phyloP scores from a whole-genome alignment of 2,113 vertebrate species.

The Ctenomys sociabilis region DNA sequence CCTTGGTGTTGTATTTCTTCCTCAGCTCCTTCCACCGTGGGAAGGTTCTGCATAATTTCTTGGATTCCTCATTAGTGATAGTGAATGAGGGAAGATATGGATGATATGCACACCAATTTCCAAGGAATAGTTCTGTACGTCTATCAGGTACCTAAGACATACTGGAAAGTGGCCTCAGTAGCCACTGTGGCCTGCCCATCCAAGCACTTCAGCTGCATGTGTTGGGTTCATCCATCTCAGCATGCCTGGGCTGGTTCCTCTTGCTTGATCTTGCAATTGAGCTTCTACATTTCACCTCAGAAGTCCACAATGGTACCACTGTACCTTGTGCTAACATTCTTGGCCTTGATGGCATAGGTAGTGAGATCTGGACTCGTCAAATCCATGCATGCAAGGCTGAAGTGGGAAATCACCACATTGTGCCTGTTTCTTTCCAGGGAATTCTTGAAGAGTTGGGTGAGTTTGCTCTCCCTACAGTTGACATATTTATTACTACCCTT shows the following conservation, averaged over 20 bases:
- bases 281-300: conserved; percentile 90
- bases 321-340: conserved; percentile 93
- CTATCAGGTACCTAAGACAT: conserved; percentile 91
- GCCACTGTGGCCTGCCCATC: conserved; percentile 79
- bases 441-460: conserved; percentile 84
- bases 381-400: conserved; percentile 94
- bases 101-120: conserved; percentile 89
- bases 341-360: conserved; percentile 93
- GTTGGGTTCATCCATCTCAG: conserved; percentile 87
- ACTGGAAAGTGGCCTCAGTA: conserved; percentile 85
- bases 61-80: conserved; percentile 92
- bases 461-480: background rate
- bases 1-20: conserved; percentile 90
- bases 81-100: conserved; percentile 89
- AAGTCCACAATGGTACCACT: conserved; percentile 93
- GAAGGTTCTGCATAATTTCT: conserved; percentile 85
- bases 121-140: conserved; percentile 92
- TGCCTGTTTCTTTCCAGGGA: conserved; percentile 93
- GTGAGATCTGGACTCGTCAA: conserved; percentile 95
- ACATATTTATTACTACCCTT: background rate
- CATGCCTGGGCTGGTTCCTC: conserved; percentile 81
- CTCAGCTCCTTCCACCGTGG: conserved; percentile 89
- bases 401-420: conserved; percentile 95
- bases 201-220: conserved; percentile 91
- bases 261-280: conserved; percentile 90